Evolutionary conservation across 2,113 vertebrate species (phyloP).

Genomic region (Mixornis gularis): DNA sequence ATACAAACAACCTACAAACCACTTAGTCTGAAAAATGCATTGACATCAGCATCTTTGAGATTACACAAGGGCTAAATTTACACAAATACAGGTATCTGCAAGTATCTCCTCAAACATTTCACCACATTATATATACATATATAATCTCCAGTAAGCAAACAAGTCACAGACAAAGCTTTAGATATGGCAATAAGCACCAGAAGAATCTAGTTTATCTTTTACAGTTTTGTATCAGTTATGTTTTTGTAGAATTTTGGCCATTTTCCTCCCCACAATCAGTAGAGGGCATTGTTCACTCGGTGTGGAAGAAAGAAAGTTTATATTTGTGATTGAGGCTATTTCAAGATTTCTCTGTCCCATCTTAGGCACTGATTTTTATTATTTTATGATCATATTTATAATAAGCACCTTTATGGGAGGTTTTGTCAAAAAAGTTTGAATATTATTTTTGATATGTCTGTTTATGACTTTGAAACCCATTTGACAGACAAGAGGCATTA

Average conservation of each 20-base stretch:
- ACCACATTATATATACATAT: neutral
- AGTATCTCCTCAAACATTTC: neutral
- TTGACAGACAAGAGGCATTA: neutral
- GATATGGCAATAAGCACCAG: neutral
- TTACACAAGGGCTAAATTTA: neutral
- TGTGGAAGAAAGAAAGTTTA: neutral
- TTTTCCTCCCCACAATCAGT: neutral
- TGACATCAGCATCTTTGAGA: neutral
- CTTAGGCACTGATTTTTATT: neutral
- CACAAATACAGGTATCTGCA: neutral
- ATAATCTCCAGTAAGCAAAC: neutral
- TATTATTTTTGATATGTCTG: neutral
- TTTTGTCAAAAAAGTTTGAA: neutral
- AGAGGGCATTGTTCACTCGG: neutral
- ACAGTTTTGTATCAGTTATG: neutral
- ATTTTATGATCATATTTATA: neutral
- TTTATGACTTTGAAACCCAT: neutral
- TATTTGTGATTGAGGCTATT: neutral
- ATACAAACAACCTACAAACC: neutral
- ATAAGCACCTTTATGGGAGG: fast-evolving
- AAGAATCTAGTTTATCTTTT: neutral
- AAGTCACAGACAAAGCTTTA: neutral
- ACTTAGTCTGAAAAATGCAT: neutral
- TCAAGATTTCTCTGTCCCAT: neutral
- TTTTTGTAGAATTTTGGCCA: neutral